phyloP scores from a whole-genome alignment of 2,797 vertebrate species.

The Chaunax sp. region DNA sequence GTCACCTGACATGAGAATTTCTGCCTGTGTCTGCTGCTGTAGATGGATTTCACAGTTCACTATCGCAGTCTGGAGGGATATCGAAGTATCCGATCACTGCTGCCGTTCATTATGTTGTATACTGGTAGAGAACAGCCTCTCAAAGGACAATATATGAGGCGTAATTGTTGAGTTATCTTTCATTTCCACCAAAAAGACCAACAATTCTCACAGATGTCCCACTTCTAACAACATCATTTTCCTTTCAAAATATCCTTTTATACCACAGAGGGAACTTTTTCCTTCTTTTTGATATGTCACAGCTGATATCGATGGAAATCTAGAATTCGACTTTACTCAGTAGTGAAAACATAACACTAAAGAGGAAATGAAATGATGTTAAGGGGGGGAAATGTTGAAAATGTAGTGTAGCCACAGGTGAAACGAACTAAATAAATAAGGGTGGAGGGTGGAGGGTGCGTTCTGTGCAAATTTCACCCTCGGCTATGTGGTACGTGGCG shows the following conservation, averaged over 20 bases:
- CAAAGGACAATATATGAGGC: no score
- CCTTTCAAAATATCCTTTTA: background rate
- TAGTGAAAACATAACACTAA: constrained; percentile 26
- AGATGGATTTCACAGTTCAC: no score
- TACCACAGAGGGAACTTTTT: background rate
- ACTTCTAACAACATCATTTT: background rate
- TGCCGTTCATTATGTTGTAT: background rate
- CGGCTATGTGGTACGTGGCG: constrained; percentile 77
- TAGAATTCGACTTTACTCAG: constrained; percentile 9
- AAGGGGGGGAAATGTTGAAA: constrained; percentile 52
- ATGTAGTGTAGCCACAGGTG: constrained; percentile 37
- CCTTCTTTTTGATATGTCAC: background rate
- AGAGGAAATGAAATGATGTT: constrained; percentile 14
- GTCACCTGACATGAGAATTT: constrained; percentile 11
- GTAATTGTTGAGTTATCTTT: background rate
- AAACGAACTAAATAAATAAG: constrained; percentile 64
- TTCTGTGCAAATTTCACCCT: constrained; percentile 68
- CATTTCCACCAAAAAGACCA: background rate
- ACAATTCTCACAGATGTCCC: background rate
- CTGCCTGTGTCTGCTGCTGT: constrained; percentile 30
- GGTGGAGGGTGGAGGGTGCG: constrained; percentile 30
- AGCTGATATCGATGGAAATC: constrained; percentile 17
- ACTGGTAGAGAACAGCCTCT: no score
- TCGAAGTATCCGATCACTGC: background rate
- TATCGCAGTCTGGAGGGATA: background rate